phyloP scores from a whole-genome alignment of 2,888 invertebrate species.

The Pocota personata region DNA sequence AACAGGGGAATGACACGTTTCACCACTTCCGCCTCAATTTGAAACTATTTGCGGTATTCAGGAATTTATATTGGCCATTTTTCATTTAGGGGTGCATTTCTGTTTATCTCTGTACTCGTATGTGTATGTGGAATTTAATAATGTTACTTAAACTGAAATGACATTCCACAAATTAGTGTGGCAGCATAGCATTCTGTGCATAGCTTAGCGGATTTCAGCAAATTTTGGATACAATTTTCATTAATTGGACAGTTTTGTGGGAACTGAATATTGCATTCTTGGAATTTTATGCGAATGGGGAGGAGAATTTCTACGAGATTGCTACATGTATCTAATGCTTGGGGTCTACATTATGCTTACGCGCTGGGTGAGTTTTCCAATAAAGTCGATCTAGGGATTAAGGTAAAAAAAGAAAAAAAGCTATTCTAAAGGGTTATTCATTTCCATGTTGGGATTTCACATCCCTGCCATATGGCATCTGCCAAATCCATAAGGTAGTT shows the following conservation, averaged over 20 bases:
- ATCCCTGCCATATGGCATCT: too few species aligned
- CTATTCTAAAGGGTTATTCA: too few species aligned
- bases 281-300: background rate
- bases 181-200: background rate
- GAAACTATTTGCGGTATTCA: conserved; percentile 60
- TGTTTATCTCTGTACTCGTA: background rate
- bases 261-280: conserved; percentile 10
- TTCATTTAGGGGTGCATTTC: conserved; percentile 19
- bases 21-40: conserved; percentile 33
- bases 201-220: background rate
- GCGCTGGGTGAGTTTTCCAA: too few species aligned
- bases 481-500: too few species aligned
- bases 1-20: conserved; percentile 4
- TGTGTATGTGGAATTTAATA: conserved; percentile 60
- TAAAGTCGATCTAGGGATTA: too few species aligned
- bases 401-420: too few species aligned
- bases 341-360: too few species aligned
- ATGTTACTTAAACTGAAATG: conserved; percentile 54
- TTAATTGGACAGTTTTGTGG: conserved; percentile 9
- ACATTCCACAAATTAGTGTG: conserved; percentile 36
- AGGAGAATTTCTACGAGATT: too few species aligned
- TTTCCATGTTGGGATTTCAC: too few species aligned
- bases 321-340: too few species aligned
- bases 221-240: conserved; percentile 18
- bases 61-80: conserved; percentile 62